A percentile compares a stretch with the other conserved stretches of the same genome.
Evolutionary conservation across 2,797 vertebrate species (phyloP).

Genomic region (Danio choprae): DNA sequence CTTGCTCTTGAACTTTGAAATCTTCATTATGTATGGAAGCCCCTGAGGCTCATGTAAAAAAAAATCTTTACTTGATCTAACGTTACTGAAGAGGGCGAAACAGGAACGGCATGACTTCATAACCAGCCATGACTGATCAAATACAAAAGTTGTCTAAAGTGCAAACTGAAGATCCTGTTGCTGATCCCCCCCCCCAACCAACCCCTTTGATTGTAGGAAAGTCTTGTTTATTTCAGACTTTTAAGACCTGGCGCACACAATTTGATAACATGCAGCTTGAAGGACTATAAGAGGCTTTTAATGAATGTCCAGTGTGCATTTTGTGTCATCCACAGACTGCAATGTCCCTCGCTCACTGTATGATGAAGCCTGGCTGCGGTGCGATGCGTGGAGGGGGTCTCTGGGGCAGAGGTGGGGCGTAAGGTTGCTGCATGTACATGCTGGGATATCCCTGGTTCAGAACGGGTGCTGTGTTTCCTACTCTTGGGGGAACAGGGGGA

Average conservation of each 20-base stretch:
- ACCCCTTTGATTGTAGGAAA: slow-evolving; percentile 37
- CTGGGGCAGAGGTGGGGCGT: slow-evolving; percentile 87
- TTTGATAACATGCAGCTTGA: slow-evolving; percentile 62
- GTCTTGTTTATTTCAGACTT: slow-evolving; percentile 58
- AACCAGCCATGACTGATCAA: slow-evolving; percentile 41
- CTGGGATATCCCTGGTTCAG: slow-evolving; percentile 79
- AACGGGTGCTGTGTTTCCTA: slow-evolving; percentile 74
- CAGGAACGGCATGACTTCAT: not conserved
- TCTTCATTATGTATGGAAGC: slow-evolving; percentile 1
- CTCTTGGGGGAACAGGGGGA: slow-evolving; percentile 89
- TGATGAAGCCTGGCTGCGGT: slow-evolving; percentile 92
- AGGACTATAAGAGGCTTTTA: slow-evolving; percentile 56
- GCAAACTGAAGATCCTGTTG: slow-evolving; percentile 56
- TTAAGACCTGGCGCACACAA: slow-evolving; percentile 49
- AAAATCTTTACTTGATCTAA: slow-evolving; percentile 26
- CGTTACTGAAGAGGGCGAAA: not conserved
- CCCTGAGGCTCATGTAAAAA: not conserved
- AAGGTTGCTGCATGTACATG: slow-evolving; percentile 81
- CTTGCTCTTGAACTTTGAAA: not conserved
- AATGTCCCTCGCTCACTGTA: slow-evolving; percentile 81
- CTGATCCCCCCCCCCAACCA: slow-evolving; percentile 15
- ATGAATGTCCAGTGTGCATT: slow-evolving; percentile 60
- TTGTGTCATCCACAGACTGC: slow-evolving; percentile 30
- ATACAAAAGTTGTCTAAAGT: slow-evolving; percentile 57
- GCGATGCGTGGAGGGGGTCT: slow-evolving; percentile 84